Evolutionary conservation across 2,888 invertebrate species (phyloP).

Genomic region (Coleophora flavipennella): DNA sequence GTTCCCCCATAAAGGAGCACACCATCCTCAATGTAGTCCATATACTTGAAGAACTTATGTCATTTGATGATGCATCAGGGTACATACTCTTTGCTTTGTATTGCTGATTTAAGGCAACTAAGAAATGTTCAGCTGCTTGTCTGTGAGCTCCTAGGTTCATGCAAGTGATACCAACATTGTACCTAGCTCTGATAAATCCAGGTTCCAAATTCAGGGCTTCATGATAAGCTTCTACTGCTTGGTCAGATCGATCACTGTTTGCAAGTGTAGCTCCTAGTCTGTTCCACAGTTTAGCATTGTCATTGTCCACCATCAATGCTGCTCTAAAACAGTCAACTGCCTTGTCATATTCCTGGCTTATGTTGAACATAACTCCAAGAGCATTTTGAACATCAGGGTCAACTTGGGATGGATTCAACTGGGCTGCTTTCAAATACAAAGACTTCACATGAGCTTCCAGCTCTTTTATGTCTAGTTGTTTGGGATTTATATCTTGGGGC

Average conservation of each 20-base stretch:
- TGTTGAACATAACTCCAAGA: conserved; percentile 94
- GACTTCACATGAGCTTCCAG: conserved; percentile 78
- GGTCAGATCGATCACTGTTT: conserved; percentile 94
- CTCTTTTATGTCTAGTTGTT: conserved; percentile 54
- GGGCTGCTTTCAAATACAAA: conserved; percentile 84
- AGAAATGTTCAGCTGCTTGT: conserved; percentile 95
- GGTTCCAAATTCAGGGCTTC: conserved; percentile 92
- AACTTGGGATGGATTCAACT: conserved; percentile 79
- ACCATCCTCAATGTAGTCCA: conserved; percentile 95
- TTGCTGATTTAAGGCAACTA: conserved; percentile 95
- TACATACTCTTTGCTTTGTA: conserved; percentile 66
- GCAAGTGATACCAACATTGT: conserved; percentile 98
- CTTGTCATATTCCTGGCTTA: conserved; percentile 94
- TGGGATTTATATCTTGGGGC: conserved; percentile 61
- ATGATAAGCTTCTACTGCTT: conserved; percentile 97
- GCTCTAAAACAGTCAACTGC: conserved; percentile 97
- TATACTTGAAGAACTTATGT: conserved; percentile 89
- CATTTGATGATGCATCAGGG: conserved; percentile 38
- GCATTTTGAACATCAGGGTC: conserved; percentile 96
- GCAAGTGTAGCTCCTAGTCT: conserved; percentile 97
- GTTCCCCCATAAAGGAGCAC: conserved; percentile 83
- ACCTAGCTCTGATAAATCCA: conserved; percentile 96
- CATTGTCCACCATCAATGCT: conserved; percentile 85
- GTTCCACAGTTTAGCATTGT: conserved; percentile 96
- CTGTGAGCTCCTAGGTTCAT: conserved; percentile 95